Conservation (phyloP, 2,888 invertebrate species). For the Leuctra nigra region DNA sequence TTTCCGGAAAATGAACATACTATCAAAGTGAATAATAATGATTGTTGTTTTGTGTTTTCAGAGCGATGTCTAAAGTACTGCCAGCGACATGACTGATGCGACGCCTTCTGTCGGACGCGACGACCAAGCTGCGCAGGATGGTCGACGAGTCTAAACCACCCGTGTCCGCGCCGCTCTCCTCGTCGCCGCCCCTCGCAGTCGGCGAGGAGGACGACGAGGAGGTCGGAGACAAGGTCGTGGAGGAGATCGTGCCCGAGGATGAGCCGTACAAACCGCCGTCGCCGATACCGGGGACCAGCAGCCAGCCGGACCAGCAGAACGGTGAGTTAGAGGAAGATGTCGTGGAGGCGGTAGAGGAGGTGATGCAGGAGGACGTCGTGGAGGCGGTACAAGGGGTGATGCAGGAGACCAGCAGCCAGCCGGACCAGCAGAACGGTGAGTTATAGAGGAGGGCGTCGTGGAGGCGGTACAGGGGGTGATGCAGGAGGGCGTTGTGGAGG, state of each 20-base stretch:
- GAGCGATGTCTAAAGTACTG: slow-evolving; percentile 19
- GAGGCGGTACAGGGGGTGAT: slow-evolving; percentile 12
- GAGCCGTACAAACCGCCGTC: slow-evolving; percentile 31
- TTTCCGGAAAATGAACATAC: background rate
- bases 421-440: no score
- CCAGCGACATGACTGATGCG: slow-evolving; percentile 54
- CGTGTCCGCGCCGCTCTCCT: slow-evolving; percentile 50
- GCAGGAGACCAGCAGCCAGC: no score
- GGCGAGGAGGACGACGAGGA: slow-evolving; percentile 32
- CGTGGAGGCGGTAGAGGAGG: no score
- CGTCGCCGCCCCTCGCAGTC: slow-evolving; percentile 27
- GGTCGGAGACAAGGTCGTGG: slow-evolving; percentile 15
- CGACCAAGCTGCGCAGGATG: slow-evolving; percentile 74
- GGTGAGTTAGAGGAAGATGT: no score
- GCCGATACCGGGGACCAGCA: slow-evolving; percentile 33
- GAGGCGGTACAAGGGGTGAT: no score
- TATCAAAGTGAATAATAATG: no score
- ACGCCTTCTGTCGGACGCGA: slow-evolving; percentile 76
- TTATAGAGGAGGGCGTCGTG: slow-evolving; percentile 32
- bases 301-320: slow-evolving; percentile 33
- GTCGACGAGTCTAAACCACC: slow-evolving; percentile 71
- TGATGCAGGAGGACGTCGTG: no score
- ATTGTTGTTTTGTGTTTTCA: background rate
- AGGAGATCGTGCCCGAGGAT: slow-evolving; percentile 10
- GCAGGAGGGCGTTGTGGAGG: slow-evolving; percentile 6